Base-by-base conservation (phyloP, 2,888 invertebrate genomes). In the Lypha dubia region DNA sequence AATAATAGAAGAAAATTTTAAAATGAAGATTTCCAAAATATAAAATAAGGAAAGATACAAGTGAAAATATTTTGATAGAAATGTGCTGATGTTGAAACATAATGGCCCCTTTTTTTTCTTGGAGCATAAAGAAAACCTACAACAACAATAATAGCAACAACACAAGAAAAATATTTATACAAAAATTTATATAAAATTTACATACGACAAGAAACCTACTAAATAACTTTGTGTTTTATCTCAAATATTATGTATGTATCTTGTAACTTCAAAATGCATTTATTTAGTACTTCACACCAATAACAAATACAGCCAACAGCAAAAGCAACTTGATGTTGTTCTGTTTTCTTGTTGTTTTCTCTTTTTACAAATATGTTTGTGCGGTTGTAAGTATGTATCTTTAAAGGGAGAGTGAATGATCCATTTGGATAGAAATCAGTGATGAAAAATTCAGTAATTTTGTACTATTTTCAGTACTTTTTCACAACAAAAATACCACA, bases 161-260 rank as follows among this genome's bases (percentile, higher is more conserved):
- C 11, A 44, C 6, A 22, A 58, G 41, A 63, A 75, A 60, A 76
- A 65, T 75, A n/a, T 8, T 13, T 46, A 32, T n/a, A 20, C n/a
- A 46, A 44, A 44, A 20, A 49, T 20, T 1, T 15, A 53, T 38
- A 65, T 24, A 65, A 51, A 63, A 60, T 24, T 15, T 49, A 17
- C 68, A 41, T 41, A 70, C 68, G 32, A n/a, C 51, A 60, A 70
- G 82, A 82, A 79, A 79, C 60, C 68, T 13, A 73, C 49, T 70
- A 76, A 77, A 60, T 67, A 49, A 75, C 63, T 49, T 24, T 28
- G 28, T 38, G 28, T 38, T 11, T 35, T 71, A 84, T 84, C 80
- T 84, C 56, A n/a, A 65, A 77, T 81, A 74, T 81, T 85, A 75
- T 85, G 85, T 85, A 85, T 86, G 85, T 85, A 85, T 86, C 83